phyloP scores from a whole-genome alignment of 2,888 invertebrate genomes.

The Spisula subtruncata region DNA sequence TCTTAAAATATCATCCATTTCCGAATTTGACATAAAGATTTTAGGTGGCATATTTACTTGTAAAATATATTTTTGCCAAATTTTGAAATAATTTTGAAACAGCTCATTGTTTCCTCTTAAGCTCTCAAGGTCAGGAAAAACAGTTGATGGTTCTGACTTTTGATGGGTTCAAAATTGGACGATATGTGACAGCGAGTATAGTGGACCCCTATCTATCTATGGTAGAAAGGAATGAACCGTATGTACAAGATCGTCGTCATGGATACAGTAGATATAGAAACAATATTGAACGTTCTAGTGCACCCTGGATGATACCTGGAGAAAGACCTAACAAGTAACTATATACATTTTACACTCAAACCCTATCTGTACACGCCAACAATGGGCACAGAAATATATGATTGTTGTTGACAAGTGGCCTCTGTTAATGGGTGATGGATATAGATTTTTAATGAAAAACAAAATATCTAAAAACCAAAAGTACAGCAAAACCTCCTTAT shows the following conservation, averaged over 20 bases:
- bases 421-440: too few relatives aligned
- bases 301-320: slow-evolving; percentile 79
- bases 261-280: slow-evolving; percentile 69
- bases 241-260: slow-evolving; percentile 52
- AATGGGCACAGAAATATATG: too few relatives aligned
- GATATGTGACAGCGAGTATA: slow-evolving; percentile 75
- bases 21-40: too few relatives aligned
- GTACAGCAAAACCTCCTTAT: too few relatives aligned
- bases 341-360: too few relatives aligned
- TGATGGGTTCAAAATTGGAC: slow-evolving; percentile 80
- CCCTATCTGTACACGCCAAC: too few relatives aligned
- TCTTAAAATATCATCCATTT: too few relatives aligned
- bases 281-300: slow-evolving; percentile 50
- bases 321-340: slow-evolving; percentile 78
- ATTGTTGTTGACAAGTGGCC: too few relatives aligned
- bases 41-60: too few relatives aligned
- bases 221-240: slow-evolving; percentile 43
- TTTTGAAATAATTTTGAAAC: too few relatives aligned
- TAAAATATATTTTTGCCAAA: background rate
- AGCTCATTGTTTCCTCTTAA: slow-evolving; percentile 48
- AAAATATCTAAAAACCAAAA: too few relatives aligned
- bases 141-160: slow-evolving; percentile 81
- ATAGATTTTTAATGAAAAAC: too few relatives aligned
- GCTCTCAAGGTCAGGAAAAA: slow-evolving; percentile 80
- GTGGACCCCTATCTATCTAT: slow-evolving; percentile 66